Evolutionary conservation across 92 coral and sea anemone genomes (phyloP), one percentile per base, ranked within the genome.

Genomic region (Metridium senile): DNA sequence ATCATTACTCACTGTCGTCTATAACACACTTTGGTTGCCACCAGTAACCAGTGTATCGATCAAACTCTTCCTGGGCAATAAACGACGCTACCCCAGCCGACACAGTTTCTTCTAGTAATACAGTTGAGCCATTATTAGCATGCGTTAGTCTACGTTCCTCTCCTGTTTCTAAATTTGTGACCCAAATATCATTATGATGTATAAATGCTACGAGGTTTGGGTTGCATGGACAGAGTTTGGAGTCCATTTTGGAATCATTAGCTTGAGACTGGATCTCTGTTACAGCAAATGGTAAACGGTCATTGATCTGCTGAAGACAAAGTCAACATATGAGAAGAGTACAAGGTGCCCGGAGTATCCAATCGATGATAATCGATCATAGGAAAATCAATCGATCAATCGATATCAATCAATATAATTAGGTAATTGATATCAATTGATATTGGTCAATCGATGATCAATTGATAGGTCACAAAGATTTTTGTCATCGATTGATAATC

Each of bases 61-160:
- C 99, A 92, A 92, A 96, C 31, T 96, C 99, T 31, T 92, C 99
- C 64, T 96, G 99, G 0, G 85, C 99, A 25, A 96, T 89, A 84
- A 96, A 96, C 16, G 99, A 96, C 22, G 99, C 97, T 17, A 96
- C 99, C 58, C 99, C 99, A 39, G 99, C 97, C 9, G 99, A 89
- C 30, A 92, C 31, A 2, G 99, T 82, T 62, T 92, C 99, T 49
- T 96, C 97, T 46, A 93, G 71, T 25, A 62, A 67, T 76, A 66
- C 85, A 22, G 93, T 86, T 7, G 92, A 84, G 26, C 97, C 98
- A 26, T 84, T 82, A 56, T 89, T 93, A n/a, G 99, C 80, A 85
- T 85, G 84, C 9, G 99, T 92, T 22, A 96, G 76, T 58, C 95
- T 80, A 58, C 88, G 84, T 26, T 92, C 97, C 59, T 87, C 91